Conservation (phyloP, 2,797 vertebrate species). For the Cercopithecus petaurista region DNA sequence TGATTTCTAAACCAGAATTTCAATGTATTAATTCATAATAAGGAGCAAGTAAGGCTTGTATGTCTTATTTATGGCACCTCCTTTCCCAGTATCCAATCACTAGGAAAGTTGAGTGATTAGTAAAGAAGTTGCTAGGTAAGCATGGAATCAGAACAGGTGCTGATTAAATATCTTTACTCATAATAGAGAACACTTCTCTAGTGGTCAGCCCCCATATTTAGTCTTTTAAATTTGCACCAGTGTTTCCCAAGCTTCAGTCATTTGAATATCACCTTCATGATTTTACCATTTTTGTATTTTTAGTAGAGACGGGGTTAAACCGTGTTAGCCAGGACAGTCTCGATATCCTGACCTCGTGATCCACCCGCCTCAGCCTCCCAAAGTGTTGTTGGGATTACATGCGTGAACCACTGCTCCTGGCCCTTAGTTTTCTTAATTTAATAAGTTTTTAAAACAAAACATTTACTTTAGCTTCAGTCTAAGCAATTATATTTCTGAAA, state of each 20-base stretch:
- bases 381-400: no score
- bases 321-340: no score
- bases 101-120: neutral
- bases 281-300: neutral
- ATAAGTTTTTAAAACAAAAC: neutral
- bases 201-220: neutral
- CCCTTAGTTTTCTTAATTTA: neutral
- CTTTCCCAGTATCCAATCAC: neutral
- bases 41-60: neutral
- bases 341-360: no score
- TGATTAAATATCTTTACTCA: neutral
- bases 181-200: neutral
- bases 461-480: neutral
- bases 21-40: neutral
- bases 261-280: neutral
- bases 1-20: neutral
- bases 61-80: neutral
- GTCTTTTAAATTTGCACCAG: neutral
- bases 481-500: constrained; percentile 28
- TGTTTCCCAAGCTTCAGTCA: neutral
- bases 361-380: no score
- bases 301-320: no score
- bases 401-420: no score
- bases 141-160: neutral
- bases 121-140: neutral